Evolutionary conservation across 2,113 vertebrate genomes (phyloP), one percentile per base, ranked within the genome.

Genomic region (Sciurus niger): DNA sequence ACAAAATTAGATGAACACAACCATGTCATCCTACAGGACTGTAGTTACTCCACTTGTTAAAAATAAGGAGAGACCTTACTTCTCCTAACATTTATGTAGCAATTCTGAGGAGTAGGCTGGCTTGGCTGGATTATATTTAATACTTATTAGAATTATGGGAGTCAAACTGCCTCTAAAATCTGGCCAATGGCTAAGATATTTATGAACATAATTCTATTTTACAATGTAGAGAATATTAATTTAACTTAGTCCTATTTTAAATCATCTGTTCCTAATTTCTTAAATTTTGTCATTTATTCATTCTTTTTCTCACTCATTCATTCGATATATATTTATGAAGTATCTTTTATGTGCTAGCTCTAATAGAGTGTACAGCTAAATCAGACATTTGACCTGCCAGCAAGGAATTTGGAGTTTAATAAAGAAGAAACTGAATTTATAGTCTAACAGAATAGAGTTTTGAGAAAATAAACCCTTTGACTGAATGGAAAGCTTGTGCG

Each of bases 251-350:
- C 22, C 63, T 94, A 24, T 82, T 96, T 51, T 40, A 51, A 92
- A 60, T 30, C n/a, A 67, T 34, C 32, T 48, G 9, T 90, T 83
- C 14, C 84, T 73, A 24, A 14, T 46, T 58, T 88, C 28, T 85
- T 92, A 82, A 37, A 12, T 65, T 77, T 68, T 74, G 34, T 80
- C 32, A n/a, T 96, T 88, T 84, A 93, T 60, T 87, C 40, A 67
- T 76, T 37, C 17, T 43, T 84, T 82, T n/a, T n/a, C 30, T 90
- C 55, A 67, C 43, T 74, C 24, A 48, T 86, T 86, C 77, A 93
- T 48, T 48, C 6, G 46, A 24, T 22, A 16, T 73, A 8, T 87
- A 68, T 55, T 76, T 94, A 77, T n/a, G 60, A 79, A 70, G 43
- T 84, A 34, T 37, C 37, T 70, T 90, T 48, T 68, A 20, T 63